Base-by-base conservation (phyloP, 2,113 vertebrate genomes). In the Rhynchomys soricoides region DNA sequence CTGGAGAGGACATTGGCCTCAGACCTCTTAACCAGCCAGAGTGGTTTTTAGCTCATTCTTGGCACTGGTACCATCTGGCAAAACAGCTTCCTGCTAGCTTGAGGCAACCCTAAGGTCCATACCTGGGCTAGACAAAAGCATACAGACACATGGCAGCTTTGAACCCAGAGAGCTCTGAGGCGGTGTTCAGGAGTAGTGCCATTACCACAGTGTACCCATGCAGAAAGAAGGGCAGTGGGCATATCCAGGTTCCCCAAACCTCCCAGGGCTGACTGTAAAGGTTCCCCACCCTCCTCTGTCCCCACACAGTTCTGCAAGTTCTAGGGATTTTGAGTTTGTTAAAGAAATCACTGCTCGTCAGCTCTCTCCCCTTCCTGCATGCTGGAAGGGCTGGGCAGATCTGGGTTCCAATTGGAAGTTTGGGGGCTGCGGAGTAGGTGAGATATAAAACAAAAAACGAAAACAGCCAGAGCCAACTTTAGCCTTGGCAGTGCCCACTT, bases 241-340 rank as follows among this genome's bases (percentile, higher is more conserved):
- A 37, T 22, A 2, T 57, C 55, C 50, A 31, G 71, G 66, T 64
- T 22, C 64, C 71, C 45, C 73, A 82, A 8, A 78, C 17, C 64
- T 37, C 43, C 71, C 37, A 48, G 40, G n/a, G 21, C 66, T 45
- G 68, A 5, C 55, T 4, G 1, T 52, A 13, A 50, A 78, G 87
- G 45, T 74, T 22, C 50, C 78, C 5, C 5, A 1, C 3, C 19
- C 43, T 50, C 5, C 1, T 16, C 37, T 3, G 1, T 59, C 50
- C 31, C 21, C 29, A 2, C 11, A 50, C 24, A 16, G 45, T 24
- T 87, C 79, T 3, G 6, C 31, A 73, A 77, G 7, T 93, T 71
- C 19, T 0, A 16, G 37, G 62, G 91, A 81, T 81, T 81, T 95
- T 85, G 83, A 79, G 34, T 31, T 95, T 64, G 37, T 16, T 86